Evolutionary conservation across 2,888 invertebrate species (phyloP).

Genomic region (Sarcophaga caerulescens): DNA sequence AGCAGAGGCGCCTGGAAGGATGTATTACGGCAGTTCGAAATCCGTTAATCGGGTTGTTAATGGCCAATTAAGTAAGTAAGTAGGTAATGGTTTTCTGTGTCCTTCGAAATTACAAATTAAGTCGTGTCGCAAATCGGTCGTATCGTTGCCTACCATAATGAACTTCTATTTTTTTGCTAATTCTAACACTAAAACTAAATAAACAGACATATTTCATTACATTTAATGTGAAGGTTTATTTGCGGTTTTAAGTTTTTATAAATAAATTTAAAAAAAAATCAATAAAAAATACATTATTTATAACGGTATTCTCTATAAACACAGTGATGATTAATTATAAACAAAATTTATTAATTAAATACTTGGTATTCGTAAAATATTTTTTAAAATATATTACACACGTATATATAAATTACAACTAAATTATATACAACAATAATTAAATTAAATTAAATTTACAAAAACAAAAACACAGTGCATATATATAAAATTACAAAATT

Average conservation of each 20-base stretch:
- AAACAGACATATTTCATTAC: too few relatives aligned
- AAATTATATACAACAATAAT: not conserved
- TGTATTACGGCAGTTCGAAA: too few relatives aligned
- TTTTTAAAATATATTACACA: conserved; percentile 2
- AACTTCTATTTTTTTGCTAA: too few relatives aligned
- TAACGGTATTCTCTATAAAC: conserved; percentile 26
- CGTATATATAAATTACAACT: not conserved
- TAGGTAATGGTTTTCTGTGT: too few relatives aligned
- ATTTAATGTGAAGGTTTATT: not conserved
- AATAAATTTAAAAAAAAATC: conserved; percentile 41
- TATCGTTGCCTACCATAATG: too few relatives aligned
- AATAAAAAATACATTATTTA: conserved; percentile 5
- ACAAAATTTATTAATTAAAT: conserved; percentile 52
- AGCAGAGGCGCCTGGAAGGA: too few relatives aligned
- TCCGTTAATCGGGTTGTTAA: too few relatives aligned
- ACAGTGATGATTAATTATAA: conserved; percentile 36
- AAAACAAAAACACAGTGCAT: conserved; percentile 41
- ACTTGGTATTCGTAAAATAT: conserved; percentile 52
- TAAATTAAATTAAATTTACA: too few relatives aligned
- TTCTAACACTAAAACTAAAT: too few relatives aligned
- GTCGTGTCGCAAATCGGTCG: too few relatives aligned
- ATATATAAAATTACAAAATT: conserved; percentile 23
- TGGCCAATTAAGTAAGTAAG: too few relatives aligned
- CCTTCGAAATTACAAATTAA: too few relatives aligned
- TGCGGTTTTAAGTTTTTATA: conserved; percentile 36